These are phyloP conservation scores for Artemia franciscana DNA, from an alignment of 1,140 invertebrate species.

Conservation along the genomic window DNA sequence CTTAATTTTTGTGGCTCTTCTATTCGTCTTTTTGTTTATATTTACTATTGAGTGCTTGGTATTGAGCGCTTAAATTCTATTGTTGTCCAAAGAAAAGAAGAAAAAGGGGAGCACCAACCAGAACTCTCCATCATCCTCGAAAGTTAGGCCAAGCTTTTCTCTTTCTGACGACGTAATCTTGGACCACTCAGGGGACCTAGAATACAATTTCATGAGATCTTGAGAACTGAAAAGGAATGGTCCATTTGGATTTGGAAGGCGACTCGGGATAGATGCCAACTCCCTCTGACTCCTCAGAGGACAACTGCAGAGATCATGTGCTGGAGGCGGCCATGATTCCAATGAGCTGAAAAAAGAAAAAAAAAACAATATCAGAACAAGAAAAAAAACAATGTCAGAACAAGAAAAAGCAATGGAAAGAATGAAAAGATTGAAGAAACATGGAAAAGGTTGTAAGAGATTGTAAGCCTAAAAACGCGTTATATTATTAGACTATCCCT, in stretches of 20 bases:
- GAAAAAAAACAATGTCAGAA: too few species aligned
- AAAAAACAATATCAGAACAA: background rate
- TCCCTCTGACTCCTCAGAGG: background rate
- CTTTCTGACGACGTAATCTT: slow-evolving; percentile 27
- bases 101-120: too few species aligned
- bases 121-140: slow-evolving; percentile 33
- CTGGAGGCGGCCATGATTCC: background rate
- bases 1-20: too few species aligned
- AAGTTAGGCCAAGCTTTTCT: slow-evolving; percentile 26
- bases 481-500: too few species aligned
- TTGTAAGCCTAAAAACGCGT: too few species aligned
- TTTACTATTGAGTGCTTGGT: too few species aligned
- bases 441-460: too few species aligned
- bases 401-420: too few species aligned
- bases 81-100: too few species aligned
- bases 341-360: background rate
- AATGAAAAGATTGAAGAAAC: too few species aligned
- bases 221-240: slow-evolving; percentile 15
- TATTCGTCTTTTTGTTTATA: too few species aligned
- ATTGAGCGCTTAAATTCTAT: too few species aligned
- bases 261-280: background rate
- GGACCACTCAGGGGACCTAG: slow-evolving; percentile 25
- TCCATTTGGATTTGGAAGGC: background rate
- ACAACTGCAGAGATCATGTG: background rate
- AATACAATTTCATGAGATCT: slow-evolving; percentile 16